phyloP scores from a whole-genome alignment of 2,888 invertebrate species.

The Apodemia mormo region DNA sequence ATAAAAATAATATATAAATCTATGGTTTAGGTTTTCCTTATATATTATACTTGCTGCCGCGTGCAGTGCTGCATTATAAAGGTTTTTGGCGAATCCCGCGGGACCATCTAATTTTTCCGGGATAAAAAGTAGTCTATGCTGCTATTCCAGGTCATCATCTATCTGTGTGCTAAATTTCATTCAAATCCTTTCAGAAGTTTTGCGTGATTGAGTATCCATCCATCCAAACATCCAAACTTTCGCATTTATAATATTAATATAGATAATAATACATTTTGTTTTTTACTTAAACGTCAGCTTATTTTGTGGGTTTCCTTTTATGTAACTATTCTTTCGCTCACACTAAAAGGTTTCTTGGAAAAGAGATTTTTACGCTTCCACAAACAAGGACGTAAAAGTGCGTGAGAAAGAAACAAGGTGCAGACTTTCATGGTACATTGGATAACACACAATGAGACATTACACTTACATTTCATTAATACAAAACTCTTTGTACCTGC shows the following conservation, averaged over 20 bases:
- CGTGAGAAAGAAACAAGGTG: conserved; percentile 70
- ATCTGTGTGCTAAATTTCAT: too few relatives aligned
- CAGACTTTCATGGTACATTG: conserved; percentile 49
- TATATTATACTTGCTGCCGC: not conserved
- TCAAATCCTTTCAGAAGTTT: too few relatives aligned
- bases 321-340: conserved; percentile 22
- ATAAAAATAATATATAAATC: too few relatives aligned
- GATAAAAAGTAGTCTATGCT: too few relatives aligned
- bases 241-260: too few relatives aligned
- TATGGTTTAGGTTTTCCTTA: not conserved
- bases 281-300: conserved; percentile 25
- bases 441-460: conserved; percentile 55
- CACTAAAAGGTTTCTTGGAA: conserved; percentile 13
- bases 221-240: too few relatives aligned
- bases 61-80: too few relatives aligned
- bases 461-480: conserved; percentile 57
- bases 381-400: conserved; percentile 54
- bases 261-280: too few relatives aligned
- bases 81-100: too few relatives aligned
- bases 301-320: conserved; percentile 39
- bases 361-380: conserved; percentile 51
- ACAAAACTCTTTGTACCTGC: conserved; percentile 56
- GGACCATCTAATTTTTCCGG: too few relatives aligned
- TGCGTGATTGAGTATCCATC: too few relatives aligned
- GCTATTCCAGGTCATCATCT: too few relatives aligned